Conservation (phyloP, 2,113 vertebrate genomes). For the Meriones unguiculatus region DNA sequence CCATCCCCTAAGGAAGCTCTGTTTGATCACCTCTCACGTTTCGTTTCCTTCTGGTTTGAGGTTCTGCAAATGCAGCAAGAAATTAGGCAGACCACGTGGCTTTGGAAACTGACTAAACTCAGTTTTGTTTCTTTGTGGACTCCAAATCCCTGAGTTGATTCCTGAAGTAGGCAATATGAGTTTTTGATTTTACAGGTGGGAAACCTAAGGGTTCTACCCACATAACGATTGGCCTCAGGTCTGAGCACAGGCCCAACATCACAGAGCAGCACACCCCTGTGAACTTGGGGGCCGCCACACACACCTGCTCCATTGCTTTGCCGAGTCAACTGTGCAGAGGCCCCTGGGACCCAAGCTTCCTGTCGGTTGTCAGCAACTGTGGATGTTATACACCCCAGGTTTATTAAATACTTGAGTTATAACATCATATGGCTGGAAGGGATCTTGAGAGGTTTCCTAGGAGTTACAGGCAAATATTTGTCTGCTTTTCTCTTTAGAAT, state of each 20-base stretch:
- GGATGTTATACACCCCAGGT: constrained; percentile 56
- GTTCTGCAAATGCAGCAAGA: neutral
- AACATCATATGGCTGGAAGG: constrained; percentile 69
- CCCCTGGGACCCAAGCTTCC: constrained; percentile 52
- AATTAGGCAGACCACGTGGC: constrained; percentile 1
- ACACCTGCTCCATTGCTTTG: constrained; percentile 68
- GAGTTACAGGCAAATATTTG: constrained; percentile 79
- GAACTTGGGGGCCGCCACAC: neutral
- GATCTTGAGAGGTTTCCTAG: constrained; percentile 77
- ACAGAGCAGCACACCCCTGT: neutral
- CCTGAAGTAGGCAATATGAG: neutral
- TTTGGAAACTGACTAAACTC: constrained; percentile 29
- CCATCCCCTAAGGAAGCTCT: neutral
- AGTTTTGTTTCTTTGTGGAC: neutral
- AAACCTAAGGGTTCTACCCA: neutral
- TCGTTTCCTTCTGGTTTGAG: neutral
- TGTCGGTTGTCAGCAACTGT: constrained; percentile 71
- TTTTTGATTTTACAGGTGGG: constrained; percentile 33
- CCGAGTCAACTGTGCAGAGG: neutral
- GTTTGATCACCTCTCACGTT: neutral
- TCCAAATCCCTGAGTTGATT: neutral
- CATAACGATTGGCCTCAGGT: neutral
- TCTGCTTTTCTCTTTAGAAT: constrained; percentile 68
- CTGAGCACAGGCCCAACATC: neutral
- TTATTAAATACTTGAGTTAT: constrained; percentile 83